phyloP scores from a whole-genome alignment of 53 echinoderm and acorn worm species.

The Crossaster papposus region DNA sequence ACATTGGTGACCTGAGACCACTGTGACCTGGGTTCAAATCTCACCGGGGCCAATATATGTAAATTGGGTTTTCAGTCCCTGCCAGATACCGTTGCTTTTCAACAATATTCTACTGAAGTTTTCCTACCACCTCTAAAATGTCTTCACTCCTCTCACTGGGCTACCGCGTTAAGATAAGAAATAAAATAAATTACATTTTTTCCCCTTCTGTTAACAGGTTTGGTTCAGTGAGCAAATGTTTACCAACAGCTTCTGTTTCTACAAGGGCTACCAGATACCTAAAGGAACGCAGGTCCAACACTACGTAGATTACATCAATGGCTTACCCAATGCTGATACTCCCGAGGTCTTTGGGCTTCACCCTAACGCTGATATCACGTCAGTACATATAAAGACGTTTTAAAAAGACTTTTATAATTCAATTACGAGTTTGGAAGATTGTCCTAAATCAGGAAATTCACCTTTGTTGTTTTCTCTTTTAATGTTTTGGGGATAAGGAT shows the following conservation, averaged over 20 bases:
- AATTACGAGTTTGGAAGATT: not conserved
- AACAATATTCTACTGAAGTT: too few species aligned
- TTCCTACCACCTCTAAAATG: too few species aligned
- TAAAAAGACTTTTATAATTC: not conserved
- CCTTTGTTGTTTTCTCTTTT: too few species aligned
- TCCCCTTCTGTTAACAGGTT: constrained; percentile 33
- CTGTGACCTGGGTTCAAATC: too few species aligned
- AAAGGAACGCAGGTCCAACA: constrained; percentile 79
- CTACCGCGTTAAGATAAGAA: too few species aligned
- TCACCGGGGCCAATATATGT: too few species aligned
- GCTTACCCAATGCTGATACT: constrained; percentile 83
- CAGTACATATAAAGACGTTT: constrained; percentile 37
- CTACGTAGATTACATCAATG: constrained; percentile 86
- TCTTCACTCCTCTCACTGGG: too few species aligned
- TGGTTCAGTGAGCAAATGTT: constrained; percentile 99
- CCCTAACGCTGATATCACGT: constrained; percentile 99
- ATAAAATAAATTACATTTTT: not conserved
- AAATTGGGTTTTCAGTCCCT: too few species aligned
- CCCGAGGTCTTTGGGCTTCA: constrained; percentile 96
- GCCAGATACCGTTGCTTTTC: too few species aligned
- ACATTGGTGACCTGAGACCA: too few species aligned
- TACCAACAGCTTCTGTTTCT: constrained; percentile 86
- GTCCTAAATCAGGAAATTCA: too few species aligned
- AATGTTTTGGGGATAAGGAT: too few species aligned
- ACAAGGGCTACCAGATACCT: constrained; percentile 96